Conservation (phyloP, 2,888 invertebrate species). For the Monopis laevigella region DNA sequence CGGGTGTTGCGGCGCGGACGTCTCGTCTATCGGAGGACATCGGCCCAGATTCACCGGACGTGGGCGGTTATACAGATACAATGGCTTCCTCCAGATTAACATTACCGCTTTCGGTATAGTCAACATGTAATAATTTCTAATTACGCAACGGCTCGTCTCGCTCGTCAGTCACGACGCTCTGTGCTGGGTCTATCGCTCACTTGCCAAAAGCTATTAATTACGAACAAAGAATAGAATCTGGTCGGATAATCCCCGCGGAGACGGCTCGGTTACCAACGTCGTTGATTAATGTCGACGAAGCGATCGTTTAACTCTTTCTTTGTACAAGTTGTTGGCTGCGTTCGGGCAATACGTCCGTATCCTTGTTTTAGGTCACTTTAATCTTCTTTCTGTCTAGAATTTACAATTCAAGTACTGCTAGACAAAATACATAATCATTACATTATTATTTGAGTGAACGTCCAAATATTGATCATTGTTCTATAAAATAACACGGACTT, state of each 20-base stretch:
- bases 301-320: constrained; percentile 55
- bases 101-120: constrained; percentile 16
- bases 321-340: constrained; percentile 41
- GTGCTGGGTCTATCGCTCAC: constrained; percentile 48
- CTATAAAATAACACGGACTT: no score
- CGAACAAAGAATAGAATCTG: constrained; percentile 58
- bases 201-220: constrained; percentile 67
- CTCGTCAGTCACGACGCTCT: constrained; percentile 44
- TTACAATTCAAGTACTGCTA: no score
- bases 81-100: constrained; percentile 39
- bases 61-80: constrained; percentile 42
- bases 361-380: constrained; percentile 46
- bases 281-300: constrained; percentile 58
- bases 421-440: no score
- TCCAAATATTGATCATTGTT: no score
- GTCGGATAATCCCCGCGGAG: constrained; percentile 57
- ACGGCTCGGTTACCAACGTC: constrained; percentile 60
- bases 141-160: constrained; percentile 49
- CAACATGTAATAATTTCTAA: constrained; percentile 43
- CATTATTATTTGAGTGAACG: no score
- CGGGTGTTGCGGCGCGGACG: constrained; percentile 29
- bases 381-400: no score
- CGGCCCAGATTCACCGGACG: constrained; percentile 46
- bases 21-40: constrained; percentile 42
- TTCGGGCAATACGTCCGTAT: constrained; percentile 35